Evolutionary conservation across 2,797 vertebrate species (phyloP).

Genomic region (Glossophaga mutica): DNA sequence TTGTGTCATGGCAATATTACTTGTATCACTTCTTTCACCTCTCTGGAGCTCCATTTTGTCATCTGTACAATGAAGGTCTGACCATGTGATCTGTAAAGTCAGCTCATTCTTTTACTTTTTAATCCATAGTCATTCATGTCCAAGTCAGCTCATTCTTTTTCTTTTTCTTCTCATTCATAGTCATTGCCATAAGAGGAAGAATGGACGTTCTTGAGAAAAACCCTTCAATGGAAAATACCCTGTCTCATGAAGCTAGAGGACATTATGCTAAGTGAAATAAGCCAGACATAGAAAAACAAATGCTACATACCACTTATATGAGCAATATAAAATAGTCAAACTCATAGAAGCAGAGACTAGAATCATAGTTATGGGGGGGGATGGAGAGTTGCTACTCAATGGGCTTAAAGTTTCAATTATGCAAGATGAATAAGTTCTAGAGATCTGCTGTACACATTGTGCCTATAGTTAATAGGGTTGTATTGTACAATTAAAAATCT

Average conservation of each 20-base stretch:
- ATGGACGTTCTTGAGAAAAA: background rate
- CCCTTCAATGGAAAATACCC: background rate
- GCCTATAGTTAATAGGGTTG: background rate
- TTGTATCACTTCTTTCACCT: background rate
- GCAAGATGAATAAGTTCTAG: background rate
- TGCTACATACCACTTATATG: background rate
- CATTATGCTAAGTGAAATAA: background rate
- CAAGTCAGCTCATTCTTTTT: background rate
- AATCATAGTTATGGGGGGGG: background rate
- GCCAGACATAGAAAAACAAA: background rate
- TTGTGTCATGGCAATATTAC: background rate
- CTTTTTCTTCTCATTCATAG: background rate
- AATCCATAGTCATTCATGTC: background rate
- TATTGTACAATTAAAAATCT: background rate
- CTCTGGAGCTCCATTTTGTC: background rate
- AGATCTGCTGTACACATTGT: background rate
- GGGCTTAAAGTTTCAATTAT: background rate
- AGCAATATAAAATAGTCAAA: background rate
- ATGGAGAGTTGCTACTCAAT: background rate
- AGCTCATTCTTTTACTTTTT: background rate
- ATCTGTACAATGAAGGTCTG: background rate
- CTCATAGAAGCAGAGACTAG: background rate
- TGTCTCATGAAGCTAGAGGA: background rate
- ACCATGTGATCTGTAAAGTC: background rate
- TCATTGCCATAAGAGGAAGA: background rate